Conservation (phyloP, 2,113 vertebrate species). For the Hiodon alosoides region DNA sequence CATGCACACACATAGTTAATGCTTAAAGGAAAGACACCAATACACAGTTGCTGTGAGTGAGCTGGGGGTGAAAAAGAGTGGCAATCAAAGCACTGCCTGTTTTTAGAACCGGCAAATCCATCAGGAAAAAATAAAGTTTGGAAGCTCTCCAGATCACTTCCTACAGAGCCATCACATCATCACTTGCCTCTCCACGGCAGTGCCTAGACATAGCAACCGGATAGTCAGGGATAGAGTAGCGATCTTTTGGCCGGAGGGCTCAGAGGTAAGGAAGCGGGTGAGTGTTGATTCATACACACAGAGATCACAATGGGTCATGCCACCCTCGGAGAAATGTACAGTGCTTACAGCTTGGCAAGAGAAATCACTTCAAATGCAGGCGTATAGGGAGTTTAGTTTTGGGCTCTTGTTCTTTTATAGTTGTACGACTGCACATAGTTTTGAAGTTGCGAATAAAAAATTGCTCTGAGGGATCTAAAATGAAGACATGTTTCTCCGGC, state of each 20-base stretch:
- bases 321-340: conserved; percentile 35
- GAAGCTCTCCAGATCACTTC: conserved; percentile 44
- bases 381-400: not conserved
- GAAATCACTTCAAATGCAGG: conserved; percentile 35
- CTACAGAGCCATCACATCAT: conserved; percentile 34
- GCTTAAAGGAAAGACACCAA: conserved; percentile 55
- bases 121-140: conserved; percentile 32
- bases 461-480: conserved; percentile 41
- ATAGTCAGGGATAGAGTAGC: conserved; percentile 12
- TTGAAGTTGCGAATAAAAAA: conserved; percentile 34
- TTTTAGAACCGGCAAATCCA: conserved; percentile 30
- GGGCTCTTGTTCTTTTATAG: conserved; percentile 13
- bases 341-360: conserved; percentile 32
- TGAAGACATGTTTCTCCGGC: conserved; percentile 26
- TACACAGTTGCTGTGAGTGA: conserved; percentile 58
- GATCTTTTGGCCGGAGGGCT: conserved; percentile 34
- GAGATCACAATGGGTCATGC: conserved; percentile 38
- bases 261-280: conserved; percentile 34
- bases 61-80: conserved; percentile 45
- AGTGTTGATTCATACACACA: conserved; percentile 38
- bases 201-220: conserved; percentile 28
- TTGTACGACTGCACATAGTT: conserved; percentile 6
- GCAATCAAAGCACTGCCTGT: conserved; percentile 30
- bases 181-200: conserved; percentile 24
- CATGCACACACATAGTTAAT: conserved; percentile 27